Conservation (phyloP, 2,113 vertebrate genomes). For the Gasterosteus aculeatus region DNA sequence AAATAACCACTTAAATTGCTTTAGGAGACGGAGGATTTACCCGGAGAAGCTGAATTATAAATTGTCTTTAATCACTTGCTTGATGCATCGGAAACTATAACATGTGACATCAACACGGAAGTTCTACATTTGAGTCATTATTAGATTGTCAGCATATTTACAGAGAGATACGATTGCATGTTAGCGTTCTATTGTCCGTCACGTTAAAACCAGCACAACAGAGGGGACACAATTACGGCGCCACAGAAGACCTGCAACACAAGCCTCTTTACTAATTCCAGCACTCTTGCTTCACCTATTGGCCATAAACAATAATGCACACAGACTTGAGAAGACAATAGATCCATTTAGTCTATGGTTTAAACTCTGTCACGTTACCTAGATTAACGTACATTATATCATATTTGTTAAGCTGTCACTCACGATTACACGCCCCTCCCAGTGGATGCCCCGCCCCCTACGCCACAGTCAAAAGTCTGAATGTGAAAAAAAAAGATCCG, state of each 20-base stretch:
- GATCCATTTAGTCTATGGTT: not conserved
- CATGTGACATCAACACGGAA: not conserved
- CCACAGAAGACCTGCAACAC: not conserved
- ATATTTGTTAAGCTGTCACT: too few species aligned
- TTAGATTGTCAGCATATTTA: not conserved
- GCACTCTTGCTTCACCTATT: conserved; percentile 41
- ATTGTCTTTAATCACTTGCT: not conserved
- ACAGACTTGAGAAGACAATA: not conserved
- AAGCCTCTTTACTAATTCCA: not conserved
- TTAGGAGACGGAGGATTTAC: not conserved
- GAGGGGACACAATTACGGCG: not conserved
- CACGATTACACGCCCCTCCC: too few species aligned
- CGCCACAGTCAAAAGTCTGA: too few species aligned
- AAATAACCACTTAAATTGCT: conserved; percentile 12
- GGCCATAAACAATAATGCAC: conserved; percentile 22
- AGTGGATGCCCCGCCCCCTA: too few species aligned
- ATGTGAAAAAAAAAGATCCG: too few species aligned
- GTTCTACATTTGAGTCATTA: not conserved
- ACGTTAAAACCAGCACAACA: not conserved
- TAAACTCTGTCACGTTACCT: not conserved
- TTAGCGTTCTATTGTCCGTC: not conserved
- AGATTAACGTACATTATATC: too few species aligned
- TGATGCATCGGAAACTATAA: not conserved
- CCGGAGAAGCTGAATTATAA: not conserved
- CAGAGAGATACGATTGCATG: not conserved